Evolutionary conservation across 2,113 vertebrate species (phyloP).

Genomic region (Laterallus jamaicensis): DNA sequence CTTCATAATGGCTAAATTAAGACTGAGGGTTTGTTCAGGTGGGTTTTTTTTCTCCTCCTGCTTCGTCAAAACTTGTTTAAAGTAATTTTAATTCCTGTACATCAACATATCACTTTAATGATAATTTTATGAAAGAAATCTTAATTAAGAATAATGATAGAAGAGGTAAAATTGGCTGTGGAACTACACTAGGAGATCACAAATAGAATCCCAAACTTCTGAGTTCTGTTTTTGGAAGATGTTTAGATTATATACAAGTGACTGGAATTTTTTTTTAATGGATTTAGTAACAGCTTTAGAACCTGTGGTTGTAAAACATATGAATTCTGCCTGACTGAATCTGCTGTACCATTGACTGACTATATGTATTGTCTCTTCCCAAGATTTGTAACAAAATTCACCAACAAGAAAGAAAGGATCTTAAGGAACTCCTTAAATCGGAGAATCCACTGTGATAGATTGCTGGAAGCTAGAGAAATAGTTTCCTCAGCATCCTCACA

Average conservation of each 20-base stretch:
- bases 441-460: background rate
- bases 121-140: slow-evolving; percentile 58
- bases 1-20: slow-evolving; percentile 54
- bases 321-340: background rate
- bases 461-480: background rate
- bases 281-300: background rate
- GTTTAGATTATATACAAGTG: slow-evolving; percentile 14
- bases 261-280: slow-evolving; percentile 17
- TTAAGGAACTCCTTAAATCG: background rate
- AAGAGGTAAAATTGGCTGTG: slow-evolving; percentile 45
- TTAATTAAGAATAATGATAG: slow-evolving; percentile 60
- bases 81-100: slow-evolving; percentile 49
- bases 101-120: slow-evolving; percentile 52
- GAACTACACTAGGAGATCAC: background rate
- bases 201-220: slow-evolving; percentile 52
- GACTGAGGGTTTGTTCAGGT: slow-evolving; percentile 24
- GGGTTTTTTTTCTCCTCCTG: background rate
- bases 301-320: background rate
- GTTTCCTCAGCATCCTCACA: background rate
- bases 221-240: slow-evolving; percentile 25
- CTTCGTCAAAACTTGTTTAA: slow-evolving; percentile 52
- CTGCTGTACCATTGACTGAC: background rate
- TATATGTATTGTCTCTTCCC: background rate
- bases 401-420: background rate
- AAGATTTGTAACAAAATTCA: background rate